phyloP scores from a whole-genome alignment of 2,888 invertebrate species.

The Polydrusus cervinus region DNA sequence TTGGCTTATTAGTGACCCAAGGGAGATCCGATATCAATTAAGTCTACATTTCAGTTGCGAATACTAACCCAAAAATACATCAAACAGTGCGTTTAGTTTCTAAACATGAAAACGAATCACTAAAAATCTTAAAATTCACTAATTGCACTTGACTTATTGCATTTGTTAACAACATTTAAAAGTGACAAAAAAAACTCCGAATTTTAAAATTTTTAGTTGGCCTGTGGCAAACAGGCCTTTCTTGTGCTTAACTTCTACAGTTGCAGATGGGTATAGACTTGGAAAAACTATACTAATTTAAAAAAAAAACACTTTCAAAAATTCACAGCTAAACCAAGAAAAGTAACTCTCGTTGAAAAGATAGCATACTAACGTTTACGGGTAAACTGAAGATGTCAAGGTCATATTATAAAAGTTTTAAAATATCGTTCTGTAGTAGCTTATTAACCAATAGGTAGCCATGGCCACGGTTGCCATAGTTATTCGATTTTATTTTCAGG shows the following conservation, averaged over 20 bases:
- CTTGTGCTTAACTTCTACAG: constrained; percentile 16
- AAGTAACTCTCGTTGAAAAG: no score
- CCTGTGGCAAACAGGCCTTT: background rate
- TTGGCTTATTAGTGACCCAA: constrained; percentile 1
- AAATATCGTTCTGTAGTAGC: no score
- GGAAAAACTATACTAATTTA: background rate
- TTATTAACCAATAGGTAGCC: no score
- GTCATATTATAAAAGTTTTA: no score
- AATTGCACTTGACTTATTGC: constrained; percentile 60
- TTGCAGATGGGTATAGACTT: background rate
- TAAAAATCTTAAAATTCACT: constrained; percentile 56
- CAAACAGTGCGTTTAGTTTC: constrained; percentile 14
- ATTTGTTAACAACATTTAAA: constrained; percentile 52
- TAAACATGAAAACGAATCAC: constrained; percentile 28
- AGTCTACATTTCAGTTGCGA: constrained; percentile 26
- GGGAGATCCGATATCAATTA: constrained; percentile 8
- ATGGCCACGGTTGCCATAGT: no score
- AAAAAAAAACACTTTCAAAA: background rate
- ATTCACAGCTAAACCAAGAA: background rate
- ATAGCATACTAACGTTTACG: no score
- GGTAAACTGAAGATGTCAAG: no score
- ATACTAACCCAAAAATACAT: constrained; percentile 21
- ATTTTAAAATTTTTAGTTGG: constrained; percentile 52
- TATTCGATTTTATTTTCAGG: no score
- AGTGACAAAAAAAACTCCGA: constrained; percentile 33